These are phyloP conservation scores for Idaea biselata DNA, from an alignment of 2,888 invertebrate genomes.

Conservation along the genomic window DNA sequence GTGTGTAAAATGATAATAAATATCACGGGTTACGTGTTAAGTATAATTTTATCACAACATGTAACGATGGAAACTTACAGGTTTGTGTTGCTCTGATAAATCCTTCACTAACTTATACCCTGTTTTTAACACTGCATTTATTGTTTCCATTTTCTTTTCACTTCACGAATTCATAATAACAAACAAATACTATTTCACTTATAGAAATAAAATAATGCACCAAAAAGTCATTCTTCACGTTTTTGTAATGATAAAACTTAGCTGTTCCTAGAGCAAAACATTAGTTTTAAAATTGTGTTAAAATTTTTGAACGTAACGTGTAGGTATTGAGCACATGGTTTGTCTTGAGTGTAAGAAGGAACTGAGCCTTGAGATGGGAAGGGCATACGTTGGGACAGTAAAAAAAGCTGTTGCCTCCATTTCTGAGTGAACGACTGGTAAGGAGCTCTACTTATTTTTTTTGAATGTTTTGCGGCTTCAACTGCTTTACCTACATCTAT, in stretches of 20 bases:
- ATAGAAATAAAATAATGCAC: neutral
- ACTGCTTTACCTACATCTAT: too few relatives aligned
- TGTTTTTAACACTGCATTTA: constrained; percentile 69
- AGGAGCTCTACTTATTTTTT: constrained; percentile 60
- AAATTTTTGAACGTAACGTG: constrained; percentile 23
- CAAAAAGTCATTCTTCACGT: neutral
- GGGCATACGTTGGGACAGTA: constrained; percentile 65
- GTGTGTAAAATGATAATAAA: too few relatives aligned
- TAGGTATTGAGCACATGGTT: constrained; percentile 60
- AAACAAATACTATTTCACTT: constrained; percentile 5
- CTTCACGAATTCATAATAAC: constrained; percentile 8
- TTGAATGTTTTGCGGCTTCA: constrained; percentile 8
- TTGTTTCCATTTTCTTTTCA: constrained; percentile 57
- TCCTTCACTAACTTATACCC: constrained; percentile 73
- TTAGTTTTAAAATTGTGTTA: constrained; percentile 20
- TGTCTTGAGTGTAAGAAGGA: constrained; percentile 64
- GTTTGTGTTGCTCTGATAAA: constrained; percentile 64
- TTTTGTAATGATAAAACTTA: neutral
- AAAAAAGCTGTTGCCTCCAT: constrained; percentile 73
- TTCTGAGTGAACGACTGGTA: constrained; percentile 45
- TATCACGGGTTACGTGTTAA: too few relatives aligned
- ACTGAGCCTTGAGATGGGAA: constrained; percentile 56
- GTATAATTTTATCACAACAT: too few relatives aligned
- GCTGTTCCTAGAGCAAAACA: neutral
- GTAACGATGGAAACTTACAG: constrained; percentile 57